Percentiles rank a stretch among this genome's conserved stretches.
Conservation (phyloP, 92 coral and sea anemone species). For the Actinernus sp. region DNA sequence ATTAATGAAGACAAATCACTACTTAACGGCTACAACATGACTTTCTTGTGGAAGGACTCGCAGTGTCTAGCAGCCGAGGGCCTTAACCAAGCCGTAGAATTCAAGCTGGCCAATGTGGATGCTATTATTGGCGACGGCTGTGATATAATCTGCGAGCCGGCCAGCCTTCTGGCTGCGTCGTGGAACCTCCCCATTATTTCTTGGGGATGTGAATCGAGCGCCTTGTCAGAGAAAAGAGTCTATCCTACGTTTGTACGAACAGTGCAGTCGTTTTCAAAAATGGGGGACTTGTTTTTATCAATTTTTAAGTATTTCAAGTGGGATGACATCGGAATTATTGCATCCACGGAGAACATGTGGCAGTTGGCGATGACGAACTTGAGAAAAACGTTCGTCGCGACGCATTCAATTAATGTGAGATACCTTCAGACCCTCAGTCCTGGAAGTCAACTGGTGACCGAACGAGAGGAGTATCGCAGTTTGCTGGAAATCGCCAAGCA, state of each 20-base stretch:
- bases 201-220: slow-evolving; percentile 87
- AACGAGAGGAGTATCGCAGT: slow-evolving; percentile 81
- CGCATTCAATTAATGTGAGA: slow-evolving; percentile 67
- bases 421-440: slow-evolving; percentile 84
- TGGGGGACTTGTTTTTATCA: slow-evolving; percentile 77
- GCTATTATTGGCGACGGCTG: slow-evolving; percentile 89
- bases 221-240: slow-evolving; percentile 74
- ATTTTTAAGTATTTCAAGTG: slow-evolving; percentile 76
- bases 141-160: slow-evolving; percentile 84
- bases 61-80: slow-evolving; percentile 85
- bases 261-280: slow-evolving; percentile 81
- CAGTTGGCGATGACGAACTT: slow-evolving; percentile 72
- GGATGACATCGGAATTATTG: slow-evolving; percentile 84
- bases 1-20: slow-evolving; percentile 74
- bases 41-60: slow-evolving; percentile 83
- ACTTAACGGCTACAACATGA: slow-evolving; percentile 72
- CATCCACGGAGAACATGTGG: slow-evolving; percentile 90
- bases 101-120: slow-evolving; percentile 75
- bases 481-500: slow-evolving; percentile 70
- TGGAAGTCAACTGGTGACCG: slow-evolving; percentile 81
- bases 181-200: slow-evolving; percentile 91
- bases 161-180: slow-evolving; percentile 78
- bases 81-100: slow-evolving; percentile 85
- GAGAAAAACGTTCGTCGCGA: slow-evolving; percentile 66
- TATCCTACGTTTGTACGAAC: slow-evolving; percentile 82